Evolutionary conservation across 2,888 invertebrate genomes (phyloP).

Genomic region (Sesia apiformis): DNA sequence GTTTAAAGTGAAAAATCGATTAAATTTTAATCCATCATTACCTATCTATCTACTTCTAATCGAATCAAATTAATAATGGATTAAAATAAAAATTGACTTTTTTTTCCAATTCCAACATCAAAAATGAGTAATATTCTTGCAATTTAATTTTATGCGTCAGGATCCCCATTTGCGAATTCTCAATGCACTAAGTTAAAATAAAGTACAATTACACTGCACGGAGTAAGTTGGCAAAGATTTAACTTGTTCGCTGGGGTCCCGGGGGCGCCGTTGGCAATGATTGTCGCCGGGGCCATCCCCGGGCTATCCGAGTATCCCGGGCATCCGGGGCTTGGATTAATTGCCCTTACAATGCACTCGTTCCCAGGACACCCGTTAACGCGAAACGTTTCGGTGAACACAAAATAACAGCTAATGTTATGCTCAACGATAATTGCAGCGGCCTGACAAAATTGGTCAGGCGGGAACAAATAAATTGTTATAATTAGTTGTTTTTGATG

Average conservation of each 20-base stretch:
- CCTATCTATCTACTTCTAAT: no score
- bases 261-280: constrained; percentile 58
- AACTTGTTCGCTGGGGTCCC: constrained; percentile 54
- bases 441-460: constrained; percentile 14
- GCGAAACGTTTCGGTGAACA: constrained; percentile 46
- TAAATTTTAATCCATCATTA: no score
- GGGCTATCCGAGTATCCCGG: constrained; percentile 14
- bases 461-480: background rate
- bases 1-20: no score
- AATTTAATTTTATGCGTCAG: background rate
- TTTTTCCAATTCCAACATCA: no score
- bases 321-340: constrained; percentile 41
- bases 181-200: background rate
- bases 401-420: constrained; percentile 65
- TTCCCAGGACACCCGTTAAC: constrained; percentile 64
- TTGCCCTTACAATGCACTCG: constrained; percentile 55
- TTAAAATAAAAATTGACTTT: no score
- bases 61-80: no score
- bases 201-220: constrained; percentile 17
- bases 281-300: constrained; percentile 57
- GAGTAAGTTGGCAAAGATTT: constrained; percentile 62
- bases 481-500: background rate
- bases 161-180: background rate
- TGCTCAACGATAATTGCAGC: constrained; percentile 48
- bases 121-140: no score